These are phyloP conservation scores for Eupithecia vulgata DNA, from an alignment of 2,888 invertebrate species.

Conservation along the genomic window DNA sequence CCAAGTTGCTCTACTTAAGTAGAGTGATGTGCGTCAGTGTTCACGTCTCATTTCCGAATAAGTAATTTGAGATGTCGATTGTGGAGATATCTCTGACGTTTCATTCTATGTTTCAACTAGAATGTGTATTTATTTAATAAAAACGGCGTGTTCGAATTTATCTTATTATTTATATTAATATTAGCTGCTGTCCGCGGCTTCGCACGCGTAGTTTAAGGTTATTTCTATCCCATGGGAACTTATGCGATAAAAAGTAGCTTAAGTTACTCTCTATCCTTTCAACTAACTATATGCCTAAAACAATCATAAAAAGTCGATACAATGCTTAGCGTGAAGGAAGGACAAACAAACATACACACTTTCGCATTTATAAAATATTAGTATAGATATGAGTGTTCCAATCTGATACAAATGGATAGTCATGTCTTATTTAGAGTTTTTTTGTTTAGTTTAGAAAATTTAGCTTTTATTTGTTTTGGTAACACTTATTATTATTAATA, in stretches of 20 bases:
- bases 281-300: no score
- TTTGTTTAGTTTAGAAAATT: background rate
- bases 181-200: no score
- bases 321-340: no score
- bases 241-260: no score
- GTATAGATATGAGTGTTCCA: no score
- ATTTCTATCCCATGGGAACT: no score
- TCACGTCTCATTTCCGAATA: conserved; percentile 1
- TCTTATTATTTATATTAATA: no score
- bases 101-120: background rate
- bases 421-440: background rate
- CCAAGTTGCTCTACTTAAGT: background rate
- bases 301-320: no score
- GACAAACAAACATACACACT: no score
- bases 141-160: background rate
- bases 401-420: background rate
- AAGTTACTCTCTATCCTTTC: no score
- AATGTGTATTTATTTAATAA: background rate
- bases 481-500: background rate
- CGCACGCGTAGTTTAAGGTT: no score
- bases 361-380: no score
- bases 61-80: background rate
- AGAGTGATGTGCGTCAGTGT: background rate
- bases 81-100: background rate
- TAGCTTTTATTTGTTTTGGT: background rate